phyloP scores from a whole-genome alignment of 2,113 vertebrate species.

The Setophaga petechia region DNA sequence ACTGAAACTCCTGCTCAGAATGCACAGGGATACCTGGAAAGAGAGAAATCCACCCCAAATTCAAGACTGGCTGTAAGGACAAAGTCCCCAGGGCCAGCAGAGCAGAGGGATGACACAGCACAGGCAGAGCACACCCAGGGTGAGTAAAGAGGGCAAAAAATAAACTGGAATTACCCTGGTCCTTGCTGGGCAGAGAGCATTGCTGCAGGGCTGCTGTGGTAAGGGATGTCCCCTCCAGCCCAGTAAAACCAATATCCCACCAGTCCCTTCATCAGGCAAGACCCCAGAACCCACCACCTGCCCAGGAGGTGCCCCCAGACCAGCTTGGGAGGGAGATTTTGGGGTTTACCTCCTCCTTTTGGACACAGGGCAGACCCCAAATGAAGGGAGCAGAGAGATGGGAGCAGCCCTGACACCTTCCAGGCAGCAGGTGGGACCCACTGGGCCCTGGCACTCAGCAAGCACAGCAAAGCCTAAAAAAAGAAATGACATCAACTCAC shows the following conservation, averaged over 20 bases:
- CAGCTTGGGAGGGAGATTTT: background rate
- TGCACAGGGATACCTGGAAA: background rate
- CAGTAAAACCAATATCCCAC: background rate
- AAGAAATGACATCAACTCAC: fast-evolving
- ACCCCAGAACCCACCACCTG: background rate
- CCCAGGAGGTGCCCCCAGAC: fast-evolving
- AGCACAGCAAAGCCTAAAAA: background rate
- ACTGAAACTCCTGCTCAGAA: background rate
- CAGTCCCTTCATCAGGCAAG: background rate
- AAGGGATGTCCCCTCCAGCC: fast-evolving
- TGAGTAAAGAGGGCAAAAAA: background rate
- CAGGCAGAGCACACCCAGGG: background rate
- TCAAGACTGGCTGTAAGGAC: background rate
- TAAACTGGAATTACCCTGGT: background rate
- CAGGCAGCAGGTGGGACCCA: background rate
- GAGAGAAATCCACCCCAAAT: background rate
- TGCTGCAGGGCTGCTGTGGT: background rate
- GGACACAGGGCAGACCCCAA: background rate
- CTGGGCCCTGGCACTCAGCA: background rate
- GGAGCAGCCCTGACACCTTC: background rate
- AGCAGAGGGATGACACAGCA: background rate
- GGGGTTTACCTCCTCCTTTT: background rate
- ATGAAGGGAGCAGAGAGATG: fast-evolving
- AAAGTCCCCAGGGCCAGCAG: background rate
- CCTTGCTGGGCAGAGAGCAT: background rate